phyloP scores from a whole-genome alignment of 1,140 invertebrate genomes.

The Epicauta chinensis region DNA sequence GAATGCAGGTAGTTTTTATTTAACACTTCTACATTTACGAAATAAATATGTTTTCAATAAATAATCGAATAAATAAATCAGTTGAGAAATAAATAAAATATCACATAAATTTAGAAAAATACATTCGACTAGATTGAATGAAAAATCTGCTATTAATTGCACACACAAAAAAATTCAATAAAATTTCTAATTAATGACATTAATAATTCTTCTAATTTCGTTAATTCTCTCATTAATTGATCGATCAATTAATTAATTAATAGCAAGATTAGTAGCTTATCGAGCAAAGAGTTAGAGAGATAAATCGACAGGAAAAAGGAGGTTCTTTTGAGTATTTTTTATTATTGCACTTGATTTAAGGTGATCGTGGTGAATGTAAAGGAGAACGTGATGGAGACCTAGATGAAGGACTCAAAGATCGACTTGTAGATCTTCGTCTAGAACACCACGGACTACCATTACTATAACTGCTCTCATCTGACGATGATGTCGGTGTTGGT shows the following conservation, averaged over 20 bases:
- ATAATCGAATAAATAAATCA: constrained; percentile 11
- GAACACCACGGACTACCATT: constrained; percentile 52
- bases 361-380: constrained; percentile 22
- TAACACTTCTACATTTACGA: too few species aligned
- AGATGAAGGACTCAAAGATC: constrained; percentile 40
- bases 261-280: too few species aligned
- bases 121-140: constrained; percentile 5
- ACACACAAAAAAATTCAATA: constrained; percentile 1
- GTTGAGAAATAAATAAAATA: constrained; percentile 10
- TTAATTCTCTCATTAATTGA: too few species aligned
- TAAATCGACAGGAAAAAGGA: too few species aligned
- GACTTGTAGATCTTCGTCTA: constrained; percentile 43
- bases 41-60: constrained; percentile 7
- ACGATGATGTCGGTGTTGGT: constrained; percentile 67
- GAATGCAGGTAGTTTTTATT: neutral
- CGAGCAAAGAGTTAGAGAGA: too few species aligned
- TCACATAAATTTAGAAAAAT: constrained; percentile 7
- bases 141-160: neutral
- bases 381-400: constrained; percentile 27
- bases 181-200: neutral
- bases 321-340: too few species aligned
- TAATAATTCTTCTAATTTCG: too few species aligned
- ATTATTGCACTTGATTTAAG: constrained; percentile 17
- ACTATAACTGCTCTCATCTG: constrained; percentile 59
- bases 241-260: too few species aligned